These are phyloP conservation scores for Pelodiscus sinensis DNA, from an alignment of 2,113 vertebrate genomes.

Conservation along the genomic window DNA sequence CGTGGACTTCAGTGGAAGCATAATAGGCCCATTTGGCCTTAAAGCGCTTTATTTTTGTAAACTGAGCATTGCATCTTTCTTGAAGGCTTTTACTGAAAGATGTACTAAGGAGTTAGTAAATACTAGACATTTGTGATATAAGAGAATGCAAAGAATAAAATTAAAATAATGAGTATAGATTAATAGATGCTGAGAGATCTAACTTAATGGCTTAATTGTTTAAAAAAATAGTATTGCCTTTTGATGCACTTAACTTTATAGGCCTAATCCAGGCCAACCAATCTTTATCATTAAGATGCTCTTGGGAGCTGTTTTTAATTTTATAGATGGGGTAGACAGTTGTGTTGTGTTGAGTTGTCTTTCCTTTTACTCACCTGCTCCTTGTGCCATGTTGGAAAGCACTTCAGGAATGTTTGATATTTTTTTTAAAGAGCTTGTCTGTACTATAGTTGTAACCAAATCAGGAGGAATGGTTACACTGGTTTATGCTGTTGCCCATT, in stretches of 20 bases:
- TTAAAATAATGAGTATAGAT: background rate
- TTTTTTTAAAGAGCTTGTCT: too few species aligned
- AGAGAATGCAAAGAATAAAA: background rate
- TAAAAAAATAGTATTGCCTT: background rate
- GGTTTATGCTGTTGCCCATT: too few species aligned
- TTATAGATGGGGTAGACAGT: background rate
- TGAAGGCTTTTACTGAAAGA: background rate
- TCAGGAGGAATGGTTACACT: too few species aligned
- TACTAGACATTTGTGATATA: background rate
- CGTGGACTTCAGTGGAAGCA: background rate
- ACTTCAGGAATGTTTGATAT: background rate
- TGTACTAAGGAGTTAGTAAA: slow-evolving; percentile 7
- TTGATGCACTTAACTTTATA: background rate
- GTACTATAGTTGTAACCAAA: too few species aligned
- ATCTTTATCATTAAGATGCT: background rate
- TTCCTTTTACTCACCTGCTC: background rate
- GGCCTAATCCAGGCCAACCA: background rate
- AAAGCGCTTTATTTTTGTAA: background rate
- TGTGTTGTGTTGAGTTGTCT: background rate
- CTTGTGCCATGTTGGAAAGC: background rate
- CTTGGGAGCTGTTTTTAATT: background rate
- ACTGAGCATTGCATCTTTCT: background rate
- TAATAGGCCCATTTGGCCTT: background rate
- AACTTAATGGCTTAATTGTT: slow-evolving; percentile 17
- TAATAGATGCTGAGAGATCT: slow-evolving; percentile 3